Base-by-base conservation (phyloP, 2,888 invertebrate genomes). In the Dynastes grantii region DNA sequence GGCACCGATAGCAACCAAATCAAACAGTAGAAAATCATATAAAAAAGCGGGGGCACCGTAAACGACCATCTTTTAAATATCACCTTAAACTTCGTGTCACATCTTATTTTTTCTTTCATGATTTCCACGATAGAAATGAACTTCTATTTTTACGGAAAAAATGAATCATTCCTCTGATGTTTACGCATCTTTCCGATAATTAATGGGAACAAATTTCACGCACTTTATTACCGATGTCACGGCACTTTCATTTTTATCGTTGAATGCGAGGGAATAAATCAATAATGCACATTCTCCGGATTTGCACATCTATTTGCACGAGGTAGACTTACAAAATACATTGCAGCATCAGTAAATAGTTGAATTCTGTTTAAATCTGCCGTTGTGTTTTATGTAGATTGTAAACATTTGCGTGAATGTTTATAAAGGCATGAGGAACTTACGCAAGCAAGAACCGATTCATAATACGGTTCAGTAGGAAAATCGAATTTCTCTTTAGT, bases 31-130 rank as follows among this genome's bases (percentile, higher is more conserved):
- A 92, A 91, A 81, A 89, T 87, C 80, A 91, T 85, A 85, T 92
- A 92, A 85, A 91, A 90, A 83, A 92, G 86, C 83, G 91, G 87
- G 79, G 91, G 90, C 80, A 91, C 89, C 76, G 90, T 87, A 82
- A 90, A 91, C 27, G 92, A 91, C 91, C 91, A 92, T 81, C 91
- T 87, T 78, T 87, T 82, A 80, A 87, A 87, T 76, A 87, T 81
- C 22, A 53, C 65, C n/a, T 45, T 32, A 45, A 67, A 75, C 40
- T 63, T 79, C 11, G 40, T 29, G 8, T 5, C 61, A 22, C 8
- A 27, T 61, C 27, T 61, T 11, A 61, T 45, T 6, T 63, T 75
- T 40, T 45, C 73, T 75, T 40, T 75, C 73, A 75, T 61, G 16
- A 32, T 73, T 53, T 22, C 27, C n/a, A 6, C 32, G 27, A 11